Evolutionary conservation across 2,888 invertebrate genomes (phyloP), one percentile per base, ranked within the genome.

Genomic region (Raillietiella orientalis): DNA sequence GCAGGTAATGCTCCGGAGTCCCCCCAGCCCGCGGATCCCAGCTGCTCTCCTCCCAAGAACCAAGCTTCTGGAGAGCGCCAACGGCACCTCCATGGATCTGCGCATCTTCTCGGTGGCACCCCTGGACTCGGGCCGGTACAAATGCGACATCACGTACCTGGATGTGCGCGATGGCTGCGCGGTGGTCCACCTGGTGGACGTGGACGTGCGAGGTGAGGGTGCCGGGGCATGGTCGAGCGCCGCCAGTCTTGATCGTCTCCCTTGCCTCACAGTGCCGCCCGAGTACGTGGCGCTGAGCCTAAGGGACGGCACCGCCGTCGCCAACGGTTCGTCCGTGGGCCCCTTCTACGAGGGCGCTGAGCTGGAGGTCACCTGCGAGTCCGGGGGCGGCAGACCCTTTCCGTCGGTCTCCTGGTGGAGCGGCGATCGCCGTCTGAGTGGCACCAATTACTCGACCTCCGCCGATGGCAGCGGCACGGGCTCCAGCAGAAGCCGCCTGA

Each of bases 321-420:
- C 49, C 21, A 66, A 70, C 37, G 59, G 59, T 1, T 51, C 59
- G 3, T 46, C 53, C 20, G 50, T 69, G 25, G 69, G 66, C 0
- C 66, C 70, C 0, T 54, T 65, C 35, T 55, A 60, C 35, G 71
- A 72, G 45, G 58, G 63, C 21, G 55, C 58, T 9, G 53, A 56
- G 37, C 52, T 70, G 34, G 59, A 58, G 34, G 46, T 72, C 31
- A 58, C 56, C 33, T 74, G 74, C 40, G 57, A 64, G 30, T 71
- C 74, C 26, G 57, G 56, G 22, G 66, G 66, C 25, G 77, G 77
- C 23, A 69, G 74, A 36, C 82, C 82, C 0, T 64, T 67, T 33
- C 77, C 79, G 2, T 58, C 57, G 35, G 64, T 82, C 30, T 59
- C 59, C 32, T 82, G 79, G 79, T 72, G 60, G 53, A 71, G 72